phyloP scores from a whole-genome alignment of 2,888 invertebrate genomes.

The Eubasilissa splendida region DNA sequence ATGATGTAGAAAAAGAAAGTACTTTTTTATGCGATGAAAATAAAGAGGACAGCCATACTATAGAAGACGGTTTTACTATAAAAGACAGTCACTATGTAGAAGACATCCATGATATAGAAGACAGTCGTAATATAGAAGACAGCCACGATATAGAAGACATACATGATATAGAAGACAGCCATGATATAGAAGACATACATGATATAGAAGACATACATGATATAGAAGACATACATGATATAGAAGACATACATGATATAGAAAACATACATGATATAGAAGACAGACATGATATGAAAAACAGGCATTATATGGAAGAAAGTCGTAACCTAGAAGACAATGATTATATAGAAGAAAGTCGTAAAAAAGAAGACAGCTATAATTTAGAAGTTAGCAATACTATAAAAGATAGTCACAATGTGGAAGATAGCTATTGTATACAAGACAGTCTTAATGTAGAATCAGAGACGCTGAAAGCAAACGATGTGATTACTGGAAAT shows the following conservation, averaged over 20 bases:
- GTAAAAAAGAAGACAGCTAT: background rate
- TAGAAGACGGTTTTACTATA: background rate
- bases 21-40: conserved; percentile 1
- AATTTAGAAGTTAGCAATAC: background rate
- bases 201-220: too few species aligned
- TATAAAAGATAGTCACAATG: too few species aligned
- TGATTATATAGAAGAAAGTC: background rate
- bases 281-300: background rate
- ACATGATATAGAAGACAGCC: background rate
- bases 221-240: background rate
- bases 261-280: background rate
- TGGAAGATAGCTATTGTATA: too few species aligned
- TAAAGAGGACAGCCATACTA: background rate
- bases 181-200: background rate
- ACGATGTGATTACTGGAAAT: background rate
- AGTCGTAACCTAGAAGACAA: background rate
- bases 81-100: background rate
- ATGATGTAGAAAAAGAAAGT: background rate
- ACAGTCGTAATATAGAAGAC: background rate
- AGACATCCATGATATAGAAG: background rate
- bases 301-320: background rate
- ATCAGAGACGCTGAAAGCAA: conserved; percentile 23
- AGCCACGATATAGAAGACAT: background rate
- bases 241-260: too few species aligned
- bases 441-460: conserved; percentile 1